Conservation (phyloP, 2,797 vertebrate genomes). For the Picus viridis region DNA sequence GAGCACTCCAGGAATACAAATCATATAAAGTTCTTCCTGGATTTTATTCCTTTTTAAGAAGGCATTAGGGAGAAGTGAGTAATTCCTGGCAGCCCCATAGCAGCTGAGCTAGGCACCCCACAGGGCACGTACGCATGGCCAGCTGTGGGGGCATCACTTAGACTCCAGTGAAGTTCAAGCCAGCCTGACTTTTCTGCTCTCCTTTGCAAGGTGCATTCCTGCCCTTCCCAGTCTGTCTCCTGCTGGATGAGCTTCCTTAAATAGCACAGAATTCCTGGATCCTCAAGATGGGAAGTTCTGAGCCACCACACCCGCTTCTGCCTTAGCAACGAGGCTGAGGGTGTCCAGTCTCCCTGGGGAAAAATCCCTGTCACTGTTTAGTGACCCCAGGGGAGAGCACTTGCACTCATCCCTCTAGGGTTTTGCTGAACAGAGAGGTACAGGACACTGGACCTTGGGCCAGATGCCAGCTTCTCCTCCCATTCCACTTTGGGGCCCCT, state of each 20-base stretch:
- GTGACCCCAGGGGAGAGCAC: background rate
- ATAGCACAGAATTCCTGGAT: background rate
- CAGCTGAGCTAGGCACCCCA: slow-evolving; percentile 53
- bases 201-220: slow-evolving; percentile 34
- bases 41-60: slow-evolving; percentile 77
- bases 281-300: background rate
- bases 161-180: background rate
- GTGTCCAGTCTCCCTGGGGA: background rate
- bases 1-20: slow-evolving; percentile 69
- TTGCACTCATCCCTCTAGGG: background rate
- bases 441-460: background rate
- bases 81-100: slow-evolving; percentile 69
- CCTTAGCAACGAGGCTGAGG: background rate
- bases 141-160: background rate
- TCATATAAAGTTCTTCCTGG: slow-evolving; percentile 58
- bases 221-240: background rate
- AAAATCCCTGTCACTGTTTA: background rate
- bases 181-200: slow-evolving; percentile 6
- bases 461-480: background rate
- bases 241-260: background rate
- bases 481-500: background rate
- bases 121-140: slow-evolving; percentile 15
- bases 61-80: slow-evolving; percentile 69
- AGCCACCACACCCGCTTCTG: background rate
- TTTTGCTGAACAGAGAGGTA: background rate